A percentile compares a stretch with the other conserved stretches of the same genome.
These are phyloP conservation scores for Caenorhabditis imperialis DNA, from an alignment of 2,888 invertebrate species.

Conservation along the genomic window DNA sequence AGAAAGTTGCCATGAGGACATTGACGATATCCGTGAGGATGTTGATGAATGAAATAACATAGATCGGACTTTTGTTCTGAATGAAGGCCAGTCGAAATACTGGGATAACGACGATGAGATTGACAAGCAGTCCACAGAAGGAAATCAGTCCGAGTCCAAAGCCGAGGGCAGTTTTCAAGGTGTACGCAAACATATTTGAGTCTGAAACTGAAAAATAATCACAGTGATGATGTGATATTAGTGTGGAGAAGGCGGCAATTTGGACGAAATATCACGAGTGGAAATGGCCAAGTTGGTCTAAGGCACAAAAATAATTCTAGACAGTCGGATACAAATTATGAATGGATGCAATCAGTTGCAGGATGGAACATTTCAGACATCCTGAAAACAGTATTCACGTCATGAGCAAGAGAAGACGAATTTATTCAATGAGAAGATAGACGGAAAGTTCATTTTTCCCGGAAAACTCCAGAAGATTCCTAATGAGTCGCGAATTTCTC, in stretches of 20 bases:
- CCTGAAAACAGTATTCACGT: too few relatives aligned
- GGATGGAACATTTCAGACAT: too few relatives aligned
- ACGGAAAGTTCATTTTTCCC: neutral
- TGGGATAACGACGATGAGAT: constrained; percentile 39
- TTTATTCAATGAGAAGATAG: too few relatives aligned
- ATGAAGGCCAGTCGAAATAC: constrained; percentile 40
- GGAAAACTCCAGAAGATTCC: constrained; percentile 4
- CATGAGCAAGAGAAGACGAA: too few relatives aligned
- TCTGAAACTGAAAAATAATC: neutral
- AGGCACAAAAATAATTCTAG: constrained; percentile 5
- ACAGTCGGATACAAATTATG: neutral
- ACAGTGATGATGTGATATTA: too few relatives aligned
- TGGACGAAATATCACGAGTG: too few relatives aligned
- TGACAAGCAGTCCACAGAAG: constrained; percentile 26
- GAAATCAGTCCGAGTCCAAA: constrained; percentile 21
- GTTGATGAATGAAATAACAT: constrained; percentile 53
- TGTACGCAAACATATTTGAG: constrained; percentile 25
- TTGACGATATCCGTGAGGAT: constrained; percentile 37
- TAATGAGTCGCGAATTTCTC: constrained; percentile 5
- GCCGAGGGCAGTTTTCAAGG: constrained; percentile 36
- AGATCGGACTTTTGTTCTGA: constrained; percentile 47
- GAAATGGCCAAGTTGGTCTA: too few relatives aligned
- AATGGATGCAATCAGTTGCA: neutral
- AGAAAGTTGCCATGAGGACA: constrained; percentile 36
- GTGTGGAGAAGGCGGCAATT: too few relatives aligned